Base-by-base conservation (phyloP, 2,797 vertebrate species). In the Australoheros facetus region DNA sequence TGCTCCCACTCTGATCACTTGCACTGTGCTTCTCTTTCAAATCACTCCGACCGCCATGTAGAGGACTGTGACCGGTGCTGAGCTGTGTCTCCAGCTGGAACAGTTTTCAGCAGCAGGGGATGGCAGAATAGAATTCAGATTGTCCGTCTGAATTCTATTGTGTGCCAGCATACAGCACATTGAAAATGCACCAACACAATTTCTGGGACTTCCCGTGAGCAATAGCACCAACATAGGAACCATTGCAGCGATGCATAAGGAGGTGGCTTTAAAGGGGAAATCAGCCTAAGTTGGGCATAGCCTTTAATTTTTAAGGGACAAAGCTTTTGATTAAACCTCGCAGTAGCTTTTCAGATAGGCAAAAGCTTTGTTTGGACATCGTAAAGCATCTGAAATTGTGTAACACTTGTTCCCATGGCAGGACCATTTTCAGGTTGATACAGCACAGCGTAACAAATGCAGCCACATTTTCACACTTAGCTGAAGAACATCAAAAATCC, bases 311-410 rank as follows among this genome's bases (percentile, higher is more conserved):
- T 69, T 30, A 48, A 26, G 39, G 39, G 21, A 1, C 17, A 11
- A 66, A 28, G 0, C 0, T 45, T 28, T 48, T 12, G 5, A 11
- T 66, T 45, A 17, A 39, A 66, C 2, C 0, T 1, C n/a, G 11
- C 16, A 1, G 26, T 48, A 48, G 42, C 42, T 13, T 48, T 69
- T 69, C 0, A 69, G 12, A 17, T 30, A 10, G 17, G 28, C 45
- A 48, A 0, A 42, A 45, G 64, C 1, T 69, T 51, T 51, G 45
- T 51, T 7, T 51, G 48, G 48, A 5, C 45, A 48, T 30, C 62
- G 48, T 2, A 11, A 30, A 5, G 5, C 28, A 3, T 19, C 16
- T 19, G 9, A 48, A 17, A 30, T 45, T 66, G 10, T 12, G 62
- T 30, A 4, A 2, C 62, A 19, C 0, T 66, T 19, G 11, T 48